Conservation (phyloP, 2,888 invertebrate genomes). For the Rugalucina vietnamica region DNA sequence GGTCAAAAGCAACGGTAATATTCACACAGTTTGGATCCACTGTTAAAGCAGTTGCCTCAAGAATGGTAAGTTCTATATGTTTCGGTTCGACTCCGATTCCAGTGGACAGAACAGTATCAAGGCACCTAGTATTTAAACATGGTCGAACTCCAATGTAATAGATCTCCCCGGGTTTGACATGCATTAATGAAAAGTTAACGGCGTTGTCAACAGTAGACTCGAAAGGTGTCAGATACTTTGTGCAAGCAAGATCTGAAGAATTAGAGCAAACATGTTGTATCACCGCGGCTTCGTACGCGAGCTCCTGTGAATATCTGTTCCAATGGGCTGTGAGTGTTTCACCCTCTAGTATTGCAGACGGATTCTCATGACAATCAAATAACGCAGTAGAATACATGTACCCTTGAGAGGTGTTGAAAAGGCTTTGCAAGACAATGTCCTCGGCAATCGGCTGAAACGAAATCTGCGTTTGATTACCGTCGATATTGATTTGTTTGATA, state of each 20-base stretch:
- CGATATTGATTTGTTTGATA: too few relatives aligned
- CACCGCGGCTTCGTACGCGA: not conserved
- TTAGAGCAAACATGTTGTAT: not conserved
- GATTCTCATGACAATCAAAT: not conserved
- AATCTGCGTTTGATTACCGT: not conserved
- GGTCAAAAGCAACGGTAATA: too few relatives aligned
- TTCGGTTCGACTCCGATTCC: slow-evolving; percentile 11
- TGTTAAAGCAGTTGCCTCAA: too few relatives aligned
- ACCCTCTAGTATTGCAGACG: not conserved
- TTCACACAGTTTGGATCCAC: too few relatives aligned
- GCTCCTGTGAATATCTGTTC: not conserved
- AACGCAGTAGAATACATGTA: not conserved
- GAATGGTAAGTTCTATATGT: not conserved
- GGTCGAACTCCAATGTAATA: not conserved
- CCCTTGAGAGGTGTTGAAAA: too few relatives aligned
- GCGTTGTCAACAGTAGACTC: not conserved
- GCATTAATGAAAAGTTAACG: not conserved
- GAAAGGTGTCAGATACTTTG: not conserved
- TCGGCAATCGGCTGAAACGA: not conserved
- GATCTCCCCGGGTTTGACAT: not conserved
- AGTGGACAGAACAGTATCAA: not conserved
- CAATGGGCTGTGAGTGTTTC: not conserved
- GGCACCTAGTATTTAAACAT: slow-evolving; percentile 14
- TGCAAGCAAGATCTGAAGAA: not conserved
- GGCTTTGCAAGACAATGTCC: too few relatives aligned